A percentile compares a stretch with the other conserved stretches of the same genome.
Conservation (phyloP, 2,113 vertebrate species). For the Clarias macrocephalus region DNA sequence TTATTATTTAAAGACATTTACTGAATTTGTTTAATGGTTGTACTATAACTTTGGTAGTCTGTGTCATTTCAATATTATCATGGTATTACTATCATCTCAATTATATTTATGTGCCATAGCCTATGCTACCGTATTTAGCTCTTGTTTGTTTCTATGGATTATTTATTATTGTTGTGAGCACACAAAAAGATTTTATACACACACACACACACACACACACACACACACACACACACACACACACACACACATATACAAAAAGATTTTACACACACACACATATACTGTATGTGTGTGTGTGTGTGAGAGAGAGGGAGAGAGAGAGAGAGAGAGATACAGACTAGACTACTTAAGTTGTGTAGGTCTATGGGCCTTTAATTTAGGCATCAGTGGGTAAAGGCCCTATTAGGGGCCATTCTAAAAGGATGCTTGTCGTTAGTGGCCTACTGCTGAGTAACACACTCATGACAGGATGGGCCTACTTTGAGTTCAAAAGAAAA, state of each 20-base stretch:
- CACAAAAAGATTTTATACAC: too few relatives aligned
- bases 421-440: slow-evolving; percentile 37
- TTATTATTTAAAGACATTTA: background rate
- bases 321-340: background rate
- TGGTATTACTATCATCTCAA: background rate
- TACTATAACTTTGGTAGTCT: background rate
- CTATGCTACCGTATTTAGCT: background rate
- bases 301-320: too few relatives aligned
- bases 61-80: background rate
- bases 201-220: too few relatives aligned
- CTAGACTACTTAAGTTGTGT: background rate
- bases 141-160: background rate
- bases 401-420: slow-evolving; percentile 5
- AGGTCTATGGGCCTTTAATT: slow-evolving; percentile 15
- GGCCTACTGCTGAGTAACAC: slow-evolving; percentile 64
- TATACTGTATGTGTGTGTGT: too few relatives aligned
- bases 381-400: slow-evolving; percentile 28
- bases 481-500: slow-evolving; percentile 69
- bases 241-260: too few relatives aligned
- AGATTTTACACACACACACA: too few relatives aligned
- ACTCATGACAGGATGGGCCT: slow-evolving; percentile 62
- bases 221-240: too few relatives aligned
- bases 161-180: background rate
- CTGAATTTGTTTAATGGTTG: background rate
- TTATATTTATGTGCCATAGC: background rate